These are phyloP conservation scores for Etia nguti DNA, from an alignment of 2,113 vertebrate species.

Conservation along the genomic window DNA sequence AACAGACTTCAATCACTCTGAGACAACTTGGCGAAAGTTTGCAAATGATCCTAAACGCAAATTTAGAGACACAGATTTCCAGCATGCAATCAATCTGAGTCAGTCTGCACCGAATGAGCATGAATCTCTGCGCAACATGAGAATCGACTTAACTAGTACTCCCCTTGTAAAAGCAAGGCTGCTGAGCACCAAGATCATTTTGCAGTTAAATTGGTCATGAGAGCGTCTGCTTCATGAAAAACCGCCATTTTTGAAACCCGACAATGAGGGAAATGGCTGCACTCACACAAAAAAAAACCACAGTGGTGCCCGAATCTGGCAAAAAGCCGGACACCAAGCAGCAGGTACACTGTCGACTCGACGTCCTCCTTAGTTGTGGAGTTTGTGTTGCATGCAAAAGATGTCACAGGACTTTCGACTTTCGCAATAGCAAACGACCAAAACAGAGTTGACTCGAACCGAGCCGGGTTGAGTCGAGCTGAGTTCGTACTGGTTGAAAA, in stretches of 20 bases:
- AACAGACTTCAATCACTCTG: neutral
- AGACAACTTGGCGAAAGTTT: neutral
- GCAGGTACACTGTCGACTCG: too few species aligned
- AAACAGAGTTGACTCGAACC: too few species aligned
- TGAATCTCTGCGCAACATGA: neutral
- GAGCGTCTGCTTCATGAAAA: neutral
- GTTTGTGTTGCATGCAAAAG: too few species aligned
- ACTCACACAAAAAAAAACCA: too few species aligned
- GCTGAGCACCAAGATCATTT: neutral
- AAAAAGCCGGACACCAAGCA: too few species aligned
- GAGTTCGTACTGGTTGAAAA: too few species aligned
- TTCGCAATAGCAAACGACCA: too few species aligned
- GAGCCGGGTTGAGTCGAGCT: too few species aligned
- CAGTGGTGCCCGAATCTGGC: too few species aligned
- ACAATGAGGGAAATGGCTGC: too few species aligned
- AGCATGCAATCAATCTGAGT: neutral
- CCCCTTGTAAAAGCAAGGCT: neutral
- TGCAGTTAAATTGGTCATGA: neutral
- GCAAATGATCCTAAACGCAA: neutral
- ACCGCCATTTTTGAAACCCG: neutral
- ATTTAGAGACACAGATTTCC: neutral
- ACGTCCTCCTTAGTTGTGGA: too few species aligned
- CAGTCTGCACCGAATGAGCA: neutral
- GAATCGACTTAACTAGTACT: neutral
- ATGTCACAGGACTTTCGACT: too few species aligned